Evolutionary conservation across 1,140 invertebrate species (phyloP), one percentile per base, ranked within the genome.

Genomic region (Brachionus sp.): DNA sequence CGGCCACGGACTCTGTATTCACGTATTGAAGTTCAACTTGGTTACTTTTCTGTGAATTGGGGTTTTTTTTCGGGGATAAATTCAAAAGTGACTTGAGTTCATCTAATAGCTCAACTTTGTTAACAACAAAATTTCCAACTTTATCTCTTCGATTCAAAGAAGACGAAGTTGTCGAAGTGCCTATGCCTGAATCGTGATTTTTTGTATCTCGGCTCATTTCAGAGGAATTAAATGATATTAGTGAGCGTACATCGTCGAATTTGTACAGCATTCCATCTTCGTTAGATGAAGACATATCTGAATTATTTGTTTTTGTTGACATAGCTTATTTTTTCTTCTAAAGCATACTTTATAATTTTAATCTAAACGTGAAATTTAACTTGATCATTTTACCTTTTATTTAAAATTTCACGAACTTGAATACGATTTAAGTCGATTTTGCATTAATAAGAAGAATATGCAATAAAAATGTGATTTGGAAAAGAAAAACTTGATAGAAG

Each of bases 211-310:
- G 39, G 44, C 70, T 75, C 19, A 75, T 25, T 75, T 50, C 70
- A 19, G 70, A 75, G 5, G 70, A 75, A n/a, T 75, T 75, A 46
- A 75, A 75, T 13, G 70, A 75, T n/a, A 39, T 75, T 19, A 29
- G 25, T 23, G 70, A 75, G 3, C 44, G 9, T 29, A 75, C 12
- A 25, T 75, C 70, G 25, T 75, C 70, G 44, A 46, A 75, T 46
- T 75, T 75, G 39, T 75, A 75, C 25, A 75, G 10, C 12, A 39
- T 75, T 12, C 70, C 70, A 46, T 75, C 70, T 19, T 75, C 70
- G n/a, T 50, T 75, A 1, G 70, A 75, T 9, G 70, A 75, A 4
- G 70, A 75, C 12, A 29, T 46, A 29, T 75, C 70, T 46, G 70
- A 75, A 13, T 75, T 44, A 4, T 44, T 75, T 25, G 70, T 75